These are phyloP conservation scores for Prosopocoilus inquinatus DNA, from an alignment of 2,888 invertebrate genomes.

Conservation along the genomic window DNA sequence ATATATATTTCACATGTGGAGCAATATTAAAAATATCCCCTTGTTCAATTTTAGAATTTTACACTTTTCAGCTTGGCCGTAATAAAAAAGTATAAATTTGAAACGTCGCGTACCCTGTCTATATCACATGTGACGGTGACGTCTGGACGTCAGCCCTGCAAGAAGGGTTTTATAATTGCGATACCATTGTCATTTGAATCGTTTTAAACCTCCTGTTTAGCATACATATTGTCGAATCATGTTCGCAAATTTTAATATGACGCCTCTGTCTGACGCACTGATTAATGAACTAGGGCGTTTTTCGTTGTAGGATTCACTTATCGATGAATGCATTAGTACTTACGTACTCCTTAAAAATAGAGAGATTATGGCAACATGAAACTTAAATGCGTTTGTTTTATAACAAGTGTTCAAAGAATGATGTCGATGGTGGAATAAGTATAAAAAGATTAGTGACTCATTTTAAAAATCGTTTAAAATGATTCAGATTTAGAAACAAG, in stretches of 20 bases:
- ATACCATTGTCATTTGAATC: constrained; percentile 45
- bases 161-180: constrained; percentile 50
- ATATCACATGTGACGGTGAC: constrained; percentile 35
- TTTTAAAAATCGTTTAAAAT: too few relatives aligned
- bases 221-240: constrained; percentile 50
- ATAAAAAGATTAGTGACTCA: too few relatives aligned
- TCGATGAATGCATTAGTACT: too few relatives aligned
- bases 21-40: constrained; percentile 37
- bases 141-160: constrained; percentile 33
- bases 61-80: constrained; percentile 38
- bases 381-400: too few relatives aligned
- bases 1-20: constrained; percentile 34
- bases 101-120: constrained; percentile 31
- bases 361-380: too few relatives aligned
- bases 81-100: constrained; percentile 43
- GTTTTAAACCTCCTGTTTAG: constrained; percentile 47
- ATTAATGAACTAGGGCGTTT: constrained; percentile 23
- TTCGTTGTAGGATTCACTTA: not conserved
- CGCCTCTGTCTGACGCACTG: constrained; percentile 23
- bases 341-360: too few relatives aligned
- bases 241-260: constrained; percentile 45
- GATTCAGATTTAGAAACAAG: too few relatives aligned
- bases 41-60: constrained; percentile 40
- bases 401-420: too few relatives aligned
- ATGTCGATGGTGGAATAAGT: too few relatives aligned